Base-by-base conservation (phyloP, 2,888 invertebrate genomes). In the Aspidiotus rigidus region DNA sequence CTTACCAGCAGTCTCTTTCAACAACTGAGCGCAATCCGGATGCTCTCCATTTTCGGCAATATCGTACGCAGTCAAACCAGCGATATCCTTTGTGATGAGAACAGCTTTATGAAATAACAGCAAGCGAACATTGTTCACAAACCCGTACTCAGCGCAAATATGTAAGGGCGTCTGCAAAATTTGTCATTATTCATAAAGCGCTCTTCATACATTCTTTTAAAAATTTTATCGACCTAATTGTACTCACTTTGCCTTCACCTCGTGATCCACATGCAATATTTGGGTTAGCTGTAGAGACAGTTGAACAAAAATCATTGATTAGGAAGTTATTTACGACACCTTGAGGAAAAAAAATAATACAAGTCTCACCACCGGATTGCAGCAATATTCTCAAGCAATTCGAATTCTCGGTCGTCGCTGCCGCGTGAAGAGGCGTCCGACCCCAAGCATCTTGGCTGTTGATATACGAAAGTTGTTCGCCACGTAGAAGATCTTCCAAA, bases 341-440 rank as follows among this genome's bases (percentile, higher is more conserved):
- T 3, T 28, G 28, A 1, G 28, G 28, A 28, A 28, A 1, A 28
- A 28, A 28, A 28, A 28, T 28, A 5, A 5, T 28, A 28, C 28
- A 28, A 10, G 59, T 69, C 56, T 73, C 74, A 80, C 81, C 81
- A 15, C 89, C 89, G 15, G 86, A 84, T 67, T 81, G 81, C 28
- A 90, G 80, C 49, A 92, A 80, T 71, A 89, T 85, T 40, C 81
- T 79, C n/a, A 91, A 81, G 75, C 91, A 92, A 71, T 84, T 81
- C 42, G 88, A 87, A 74, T 86, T 84, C 74, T 89, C 89, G 9
- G 86, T 88, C 61, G 89, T 84, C 5, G 90, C 90, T 1, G 92
- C 90, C 0, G 91, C 90, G 78, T 92, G 92, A 28, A 92, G 79
- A 0, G 91, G 88, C 0, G 87, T 88, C 55, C 90, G 81, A 0